Percentiles rank a stretch among this genome's conserved stretches.
Conservation (phyloP, 2,888 invertebrate genomes). For the Oscheius onirici region DNA sequence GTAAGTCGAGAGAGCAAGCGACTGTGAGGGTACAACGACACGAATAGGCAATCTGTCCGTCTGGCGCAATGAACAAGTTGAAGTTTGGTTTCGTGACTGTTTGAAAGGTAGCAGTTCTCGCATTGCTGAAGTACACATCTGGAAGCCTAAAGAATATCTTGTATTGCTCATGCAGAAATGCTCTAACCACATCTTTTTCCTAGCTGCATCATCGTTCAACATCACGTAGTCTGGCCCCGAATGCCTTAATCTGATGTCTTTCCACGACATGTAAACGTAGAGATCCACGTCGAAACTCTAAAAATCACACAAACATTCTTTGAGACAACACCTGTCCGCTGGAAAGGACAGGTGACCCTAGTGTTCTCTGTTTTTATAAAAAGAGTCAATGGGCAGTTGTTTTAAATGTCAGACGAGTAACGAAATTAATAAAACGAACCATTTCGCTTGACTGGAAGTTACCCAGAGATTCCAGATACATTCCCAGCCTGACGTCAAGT, state of each 20-base stretch:
- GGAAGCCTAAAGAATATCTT: conserved; percentile 37
- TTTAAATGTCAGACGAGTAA: background rate
- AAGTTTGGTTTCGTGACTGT: conserved; percentile 68
- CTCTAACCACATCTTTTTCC: conserved; percentile 61
- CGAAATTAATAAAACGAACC: conserved; percentile 39
- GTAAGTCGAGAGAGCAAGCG: conserved; percentile 52
- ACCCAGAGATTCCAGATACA: conserved; percentile 58
- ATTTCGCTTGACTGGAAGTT: conserved; percentile 59
- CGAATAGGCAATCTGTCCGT: conserved; percentile 64
- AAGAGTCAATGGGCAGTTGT: background rate
- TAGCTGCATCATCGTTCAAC: conserved; percentile 56
- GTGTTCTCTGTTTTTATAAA: too few species aligned
- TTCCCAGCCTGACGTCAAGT: conserved; percentile 50
- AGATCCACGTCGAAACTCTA: conserved; percentile 68
- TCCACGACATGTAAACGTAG: conserved; percentile 63
- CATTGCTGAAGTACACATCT: conserved; percentile 66
- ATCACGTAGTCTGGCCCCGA: conserved; percentile 57
- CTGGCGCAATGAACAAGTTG: conserved; percentile 62
- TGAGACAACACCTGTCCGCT: background rate
- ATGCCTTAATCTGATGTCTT: conserved; percentile 53
- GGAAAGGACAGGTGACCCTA: too few species aligned
- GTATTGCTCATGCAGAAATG: too few species aligned
- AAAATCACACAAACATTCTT: conserved; percentile 18
- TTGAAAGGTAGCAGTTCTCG: conserved; percentile 52
- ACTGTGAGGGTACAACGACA: conserved; percentile 57